Percentiles rank a stretch among this genome's conserved stretches.
phyloP scores from a whole-genome alignment of 2,888 invertebrate genomes.

The Plagodis dolabraria region DNA sequence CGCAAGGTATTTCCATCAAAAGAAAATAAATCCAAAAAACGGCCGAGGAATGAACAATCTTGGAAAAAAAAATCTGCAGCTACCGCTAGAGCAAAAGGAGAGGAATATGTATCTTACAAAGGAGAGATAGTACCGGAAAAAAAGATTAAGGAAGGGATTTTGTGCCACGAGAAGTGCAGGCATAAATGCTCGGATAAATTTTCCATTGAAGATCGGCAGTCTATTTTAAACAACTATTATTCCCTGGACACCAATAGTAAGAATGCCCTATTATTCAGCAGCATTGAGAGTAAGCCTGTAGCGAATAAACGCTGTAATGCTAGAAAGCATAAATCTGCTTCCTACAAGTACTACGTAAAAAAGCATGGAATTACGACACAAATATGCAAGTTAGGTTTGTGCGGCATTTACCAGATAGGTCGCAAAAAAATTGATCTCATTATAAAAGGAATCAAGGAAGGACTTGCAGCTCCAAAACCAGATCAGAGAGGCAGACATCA shows the following conservation, averaged over 20 bases:
- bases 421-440: slow-evolving; percentile 8
- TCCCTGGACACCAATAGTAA: slow-evolving; percentile 8
- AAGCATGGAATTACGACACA: no score
- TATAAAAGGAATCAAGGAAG: slow-evolving; percentile 5
- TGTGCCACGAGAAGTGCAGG: slow-evolving; percentile 26
- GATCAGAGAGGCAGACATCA: slow-evolving; percentile 9
- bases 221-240: slow-evolving; percentile 24
- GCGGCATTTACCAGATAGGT: slow-evolving; percentile 7
- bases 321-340: slow-evolving; percentile 7
- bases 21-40: slow-evolving; percentile 29
- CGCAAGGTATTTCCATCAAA: slow-evolving; percentile 20
- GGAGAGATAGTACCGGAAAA: slow-evolving; percentile 18
- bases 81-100: slow-evolving; percentile 23
- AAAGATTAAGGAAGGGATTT: slow-evolving; percentile 24
- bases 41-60: slow-evolving; percentile 25
- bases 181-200: slow-evolving; percentile 23
- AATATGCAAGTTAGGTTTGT: no score
- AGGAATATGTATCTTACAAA: slow-evolving; percentile 28
- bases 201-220: slow-evolving; percentile 19
- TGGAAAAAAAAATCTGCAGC: slow-evolving; percentile 30
- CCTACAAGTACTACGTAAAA: slow-evolving; percentile 5
- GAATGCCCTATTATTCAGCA: slow-evolving; percentile 7
- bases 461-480: no score
- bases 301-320: slow-evolving; percentile 7
- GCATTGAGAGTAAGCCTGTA: slow-evolving; percentile 6